Evolutionary conservation across 2,888 invertebrate species (phyloP).

Genomic region (Diloba caeruleocephala): DNA sequence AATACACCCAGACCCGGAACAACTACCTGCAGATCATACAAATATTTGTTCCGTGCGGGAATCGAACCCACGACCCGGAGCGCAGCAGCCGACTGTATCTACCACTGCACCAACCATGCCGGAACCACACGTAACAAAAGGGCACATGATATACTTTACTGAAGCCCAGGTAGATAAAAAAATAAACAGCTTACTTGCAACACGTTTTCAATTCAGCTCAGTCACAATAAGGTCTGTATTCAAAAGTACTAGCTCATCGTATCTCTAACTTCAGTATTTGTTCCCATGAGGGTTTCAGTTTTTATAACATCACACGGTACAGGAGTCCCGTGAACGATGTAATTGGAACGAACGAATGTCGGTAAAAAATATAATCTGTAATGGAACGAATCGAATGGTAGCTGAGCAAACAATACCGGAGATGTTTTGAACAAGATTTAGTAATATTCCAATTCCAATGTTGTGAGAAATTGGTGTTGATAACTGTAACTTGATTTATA

Average conservation of each 20-base stretch:
- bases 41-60: no score
- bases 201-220: no score
- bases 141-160: no score
- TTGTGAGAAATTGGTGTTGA: slow-evolving; percentile 23
- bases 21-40: no score
- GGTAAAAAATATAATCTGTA: slow-evolving; percentile 41
- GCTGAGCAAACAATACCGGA: slow-evolving; percentile 38
- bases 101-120: no score
- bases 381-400: slow-evolving; percentile 50
- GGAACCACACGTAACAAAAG: no score
- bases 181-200: no score
- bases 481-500: no score
- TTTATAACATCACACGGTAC: slow-evolving; percentile 67
- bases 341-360: slow-evolving; percentile 60
- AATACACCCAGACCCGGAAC: no score
- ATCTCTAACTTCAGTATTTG: not conserved
- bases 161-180: no score
- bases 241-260: slow-evolving; percentile 1
- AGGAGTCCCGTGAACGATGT: slow-evolving; percentile 69
- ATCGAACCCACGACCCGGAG: no score
- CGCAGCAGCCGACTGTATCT: no score
- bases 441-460: slow-evolving; percentile 23
- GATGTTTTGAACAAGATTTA: slow-evolving; percentile 11
- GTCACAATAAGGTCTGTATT: not conserved
- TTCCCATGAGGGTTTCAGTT: slow-evolving; percentile 66